Percentiles rank a stretch among this genome's conserved stretches.
Conservation (phyloP, 2,113 vertebrate species). For the Saccopteryx bilineata region DNA sequence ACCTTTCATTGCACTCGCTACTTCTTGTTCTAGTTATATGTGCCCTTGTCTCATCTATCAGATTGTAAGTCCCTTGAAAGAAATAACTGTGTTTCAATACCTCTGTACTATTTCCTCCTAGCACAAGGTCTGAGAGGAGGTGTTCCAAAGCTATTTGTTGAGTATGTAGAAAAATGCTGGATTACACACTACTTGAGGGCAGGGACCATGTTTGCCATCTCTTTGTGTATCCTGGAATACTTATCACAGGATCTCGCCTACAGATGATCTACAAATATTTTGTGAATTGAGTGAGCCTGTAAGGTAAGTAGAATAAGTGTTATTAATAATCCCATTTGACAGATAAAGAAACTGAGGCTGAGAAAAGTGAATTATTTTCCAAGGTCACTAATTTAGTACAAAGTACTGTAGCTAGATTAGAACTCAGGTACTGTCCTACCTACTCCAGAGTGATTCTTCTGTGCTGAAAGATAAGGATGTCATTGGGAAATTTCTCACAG, state of each 20-base stretch:
- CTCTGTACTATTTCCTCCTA: not conserved
- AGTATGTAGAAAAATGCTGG: not conserved
- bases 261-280: not conserved
- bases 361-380: not conserved
- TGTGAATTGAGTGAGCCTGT: not conserved
- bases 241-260: not conserved
- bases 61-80: not conserved
- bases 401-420: not conserved
- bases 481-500: not conserved
- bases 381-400: not conserved
- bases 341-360: slow-evolving; percentile 28
- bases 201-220: not conserved
- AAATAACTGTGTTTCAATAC: not conserved
- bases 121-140: not conserved
- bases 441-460: not conserved
- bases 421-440: not conserved
- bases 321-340: slow-evolving; percentile 18
- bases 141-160: not conserved
- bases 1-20: not conserved
- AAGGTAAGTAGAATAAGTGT: not conserved
- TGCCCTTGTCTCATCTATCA: not conserved
- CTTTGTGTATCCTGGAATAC: not conserved
- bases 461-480: not conserved
- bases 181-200: not conserved
- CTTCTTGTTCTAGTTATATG: not conserved